These are phyloP conservation scores for Ara ararauna DNA, from an alignment of 2,797 vertebrate species.

Conservation along the genomic window DNA sequence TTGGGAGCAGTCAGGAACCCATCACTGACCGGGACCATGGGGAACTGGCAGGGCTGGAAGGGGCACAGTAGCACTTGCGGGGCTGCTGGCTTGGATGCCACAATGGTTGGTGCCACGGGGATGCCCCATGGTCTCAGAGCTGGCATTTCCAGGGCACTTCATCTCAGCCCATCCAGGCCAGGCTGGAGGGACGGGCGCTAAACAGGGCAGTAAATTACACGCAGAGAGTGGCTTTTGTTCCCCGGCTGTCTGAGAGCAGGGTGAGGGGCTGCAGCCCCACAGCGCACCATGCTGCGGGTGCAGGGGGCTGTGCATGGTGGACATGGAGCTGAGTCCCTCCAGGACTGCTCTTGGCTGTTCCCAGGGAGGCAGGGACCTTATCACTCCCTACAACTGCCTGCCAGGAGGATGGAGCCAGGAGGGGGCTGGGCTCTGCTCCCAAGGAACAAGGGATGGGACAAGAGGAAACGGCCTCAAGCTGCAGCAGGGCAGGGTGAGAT, in stretches of 20 bases:
- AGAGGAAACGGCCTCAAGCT: no score
- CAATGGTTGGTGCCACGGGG: not conserved
- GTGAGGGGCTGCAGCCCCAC: not conserved
- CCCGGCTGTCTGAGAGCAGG: rapidly evolving
- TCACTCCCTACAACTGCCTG: no score
- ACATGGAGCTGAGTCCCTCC: not conserved
- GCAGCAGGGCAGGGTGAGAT: no score
- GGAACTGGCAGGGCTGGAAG: not conserved
- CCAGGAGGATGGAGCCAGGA: not conserved
- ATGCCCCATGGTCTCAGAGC: not conserved
- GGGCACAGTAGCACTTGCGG: no score
- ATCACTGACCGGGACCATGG: not conserved
- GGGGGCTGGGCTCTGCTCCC: no score
- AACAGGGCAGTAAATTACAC: not conserved
- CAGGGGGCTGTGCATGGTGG: rapidly evolving
- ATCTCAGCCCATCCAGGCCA: not conserved
- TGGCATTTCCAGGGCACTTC: not conserved
- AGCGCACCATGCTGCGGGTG: rapidly evolving
- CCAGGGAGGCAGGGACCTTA: not conserved
- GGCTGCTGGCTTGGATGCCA: not conserved
- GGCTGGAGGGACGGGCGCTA: not conserved
- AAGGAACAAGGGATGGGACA: no score
- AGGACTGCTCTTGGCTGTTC: not conserved
- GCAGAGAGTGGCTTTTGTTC: not conserved
- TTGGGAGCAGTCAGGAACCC: no score